Conservation (phyloP, 2,113 vertebrate genomes). For the Tachysurus vachellii region DNA sequence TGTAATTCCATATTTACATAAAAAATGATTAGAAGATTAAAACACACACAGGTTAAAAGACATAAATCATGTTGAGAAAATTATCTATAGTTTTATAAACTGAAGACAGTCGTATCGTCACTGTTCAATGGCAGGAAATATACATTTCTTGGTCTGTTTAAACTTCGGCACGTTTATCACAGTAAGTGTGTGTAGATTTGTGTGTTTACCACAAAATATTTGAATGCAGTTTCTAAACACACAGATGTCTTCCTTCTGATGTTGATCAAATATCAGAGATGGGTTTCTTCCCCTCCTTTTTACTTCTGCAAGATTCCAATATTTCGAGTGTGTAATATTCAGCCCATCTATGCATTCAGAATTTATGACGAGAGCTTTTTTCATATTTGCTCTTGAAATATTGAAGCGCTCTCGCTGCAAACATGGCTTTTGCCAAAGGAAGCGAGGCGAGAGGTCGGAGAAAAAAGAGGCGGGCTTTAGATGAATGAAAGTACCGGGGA, state of each 20-base stretch:
- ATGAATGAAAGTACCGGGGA: conserved; percentile 11
- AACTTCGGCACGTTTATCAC: background rate
- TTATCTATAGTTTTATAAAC: background rate
- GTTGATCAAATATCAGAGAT: background rate
- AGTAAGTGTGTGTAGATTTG: background rate
- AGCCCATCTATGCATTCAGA: conserved; percentile 30
- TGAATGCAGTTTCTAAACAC: conserved; percentile 3
- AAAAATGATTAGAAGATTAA: background rate
- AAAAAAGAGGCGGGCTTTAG: background rate
- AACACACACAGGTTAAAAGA: background rate
- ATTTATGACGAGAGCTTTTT: conserved; percentile 37
- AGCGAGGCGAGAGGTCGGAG: background rate
- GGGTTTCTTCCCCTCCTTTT: background rate
- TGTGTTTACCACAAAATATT: background rate
- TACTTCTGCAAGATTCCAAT: conserved; percentile 17
- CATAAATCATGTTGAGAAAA: background rate
- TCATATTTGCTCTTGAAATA: conserved; percentile 47
- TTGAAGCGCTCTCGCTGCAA: conserved; percentile 38
- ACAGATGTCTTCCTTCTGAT: background rate
- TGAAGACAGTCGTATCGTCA: background rate
- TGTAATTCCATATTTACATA: background rate
- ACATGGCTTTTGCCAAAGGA: conserved; percentile 28
- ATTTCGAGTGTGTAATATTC: conserved; percentile 39
- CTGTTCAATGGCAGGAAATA: background rate
- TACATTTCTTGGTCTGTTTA: background rate